These are phyloP conservation scores for Prinia subflava DNA, from an alignment of 2,113 vertebrate species.

Conservation along the genomic window DNA sequence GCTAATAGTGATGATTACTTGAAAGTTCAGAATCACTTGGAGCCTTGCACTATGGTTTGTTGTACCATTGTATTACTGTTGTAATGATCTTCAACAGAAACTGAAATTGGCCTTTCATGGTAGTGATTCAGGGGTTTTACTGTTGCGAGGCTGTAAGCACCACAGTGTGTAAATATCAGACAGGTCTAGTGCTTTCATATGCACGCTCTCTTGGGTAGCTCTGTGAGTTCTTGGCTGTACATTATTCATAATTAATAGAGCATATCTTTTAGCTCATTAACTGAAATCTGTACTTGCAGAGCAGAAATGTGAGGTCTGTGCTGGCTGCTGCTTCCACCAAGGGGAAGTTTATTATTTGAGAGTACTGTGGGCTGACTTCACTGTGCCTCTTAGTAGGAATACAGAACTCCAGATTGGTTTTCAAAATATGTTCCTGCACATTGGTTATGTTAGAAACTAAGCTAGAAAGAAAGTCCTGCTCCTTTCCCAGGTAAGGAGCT, in stretches of 20 bases:
- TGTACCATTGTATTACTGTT: accelerated
- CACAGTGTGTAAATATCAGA: neutral
- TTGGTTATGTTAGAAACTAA: neutral
- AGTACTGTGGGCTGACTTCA: neutral
- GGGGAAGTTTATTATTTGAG: neutral
- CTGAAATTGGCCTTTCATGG: neutral
- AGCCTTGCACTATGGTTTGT: neutral
- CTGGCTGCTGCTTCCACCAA: neutral
- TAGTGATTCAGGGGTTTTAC: neutral
- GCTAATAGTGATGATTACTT: neutral
- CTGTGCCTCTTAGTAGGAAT: neutral
- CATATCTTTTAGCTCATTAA: neutral
- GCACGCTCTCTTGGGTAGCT: neutral
- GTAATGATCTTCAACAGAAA: neutral
- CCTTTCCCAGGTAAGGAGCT: neutral
- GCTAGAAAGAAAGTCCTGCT: neutral
- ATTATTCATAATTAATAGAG: neutral
- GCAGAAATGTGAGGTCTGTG: neutral
- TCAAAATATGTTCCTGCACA: accelerated
- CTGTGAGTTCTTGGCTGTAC: neutral
- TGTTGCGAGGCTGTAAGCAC: neutral
- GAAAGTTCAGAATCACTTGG: neutral
- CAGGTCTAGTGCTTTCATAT: neutral
- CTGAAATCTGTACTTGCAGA: neutral
- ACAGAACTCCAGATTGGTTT: neutral